Evolutionary conservation across 2,888 invertebrate species (phyloP).

Genomic region (Drosophila mulleri): DNA sequence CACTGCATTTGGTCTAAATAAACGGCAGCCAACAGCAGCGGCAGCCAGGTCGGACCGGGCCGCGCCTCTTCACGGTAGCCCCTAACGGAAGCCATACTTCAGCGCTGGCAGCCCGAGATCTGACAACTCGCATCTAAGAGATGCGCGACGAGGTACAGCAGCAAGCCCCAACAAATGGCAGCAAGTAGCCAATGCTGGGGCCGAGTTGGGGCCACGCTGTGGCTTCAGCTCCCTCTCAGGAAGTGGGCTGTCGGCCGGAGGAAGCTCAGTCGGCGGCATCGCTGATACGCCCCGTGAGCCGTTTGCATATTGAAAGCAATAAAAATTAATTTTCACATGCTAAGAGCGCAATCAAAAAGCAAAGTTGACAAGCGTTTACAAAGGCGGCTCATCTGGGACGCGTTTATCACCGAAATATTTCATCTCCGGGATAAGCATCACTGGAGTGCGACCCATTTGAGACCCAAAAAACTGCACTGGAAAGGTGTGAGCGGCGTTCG

Average conservation of each 20-base stretch:
- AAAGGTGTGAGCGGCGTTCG: constrained; percentile 54
- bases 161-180: constrained; percentile 40
- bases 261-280: constrained; percentile 28
- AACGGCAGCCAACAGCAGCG: constrained; percentile 13
- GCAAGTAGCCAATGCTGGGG: constrained; percentile 41
- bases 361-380: constrained; percentile 78
- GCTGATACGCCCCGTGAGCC: constrained; percentile 75
- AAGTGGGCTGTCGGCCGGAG: constrained; percentile 56
- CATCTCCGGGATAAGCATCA: constrained; percentile 82
- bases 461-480: constrained; percentile 38
- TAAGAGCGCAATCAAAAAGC: constrained; percentile 78
- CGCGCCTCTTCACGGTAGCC: constrained; percentile 71
- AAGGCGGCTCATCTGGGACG: constrained; percentile 68
- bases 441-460: constrained; percentile 32
- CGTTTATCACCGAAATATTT: constrained; percentile 82
- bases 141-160: constrained; percentile 55
- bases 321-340: constrained; percentile 77
- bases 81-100: constrained; percentile 80
- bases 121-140: constrained; percentile 75
- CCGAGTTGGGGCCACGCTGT: not conserved
- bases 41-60: constrained; percentile 17
- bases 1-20: constrained; percentile 62
- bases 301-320: constrained; percentile 70
- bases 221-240: constrained; percentile 40
- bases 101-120: constrained; percentile 68